Base-by-base conservation (phyloP, 2,113 vertebrate genomes). In the Strigops habroptila region DNA sequence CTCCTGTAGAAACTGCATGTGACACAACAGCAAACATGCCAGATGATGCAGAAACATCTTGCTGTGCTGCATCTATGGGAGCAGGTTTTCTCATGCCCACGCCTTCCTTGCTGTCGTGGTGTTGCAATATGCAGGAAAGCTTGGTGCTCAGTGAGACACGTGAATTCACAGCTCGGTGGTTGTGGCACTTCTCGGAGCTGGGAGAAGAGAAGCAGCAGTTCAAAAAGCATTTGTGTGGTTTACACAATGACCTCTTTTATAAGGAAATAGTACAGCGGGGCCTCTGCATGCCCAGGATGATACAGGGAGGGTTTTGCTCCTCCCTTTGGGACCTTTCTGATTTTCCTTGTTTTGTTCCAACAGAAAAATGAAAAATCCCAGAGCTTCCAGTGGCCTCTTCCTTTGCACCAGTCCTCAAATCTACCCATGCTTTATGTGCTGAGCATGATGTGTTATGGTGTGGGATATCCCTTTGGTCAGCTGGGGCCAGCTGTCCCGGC, bases 71-170 rank as follows among this genome's bases (percentile, higher is more conserved):
- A 68, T 80, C 35, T 18, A 3, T 1, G 14, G 62, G 35, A 88
- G 88, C 75, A 43, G 64, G 64, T 82, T 73, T 77, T 73, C 70
- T 57, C 48, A 18, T 19, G n/a, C 63, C 75, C 48, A 11, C 2
- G 0, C 41, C 59, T 68, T 51, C 7, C 0, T 14, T 68, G 46
- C 68, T 25, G 6, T 6, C 25, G 37, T 18, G 17, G 27, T 64
- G 80, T 31, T 88, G 59, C 64, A 59, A 27, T 5, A 17, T 7
- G 7, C 19, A 24, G 39, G 51, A 27, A 39, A 70, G 51, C 25
- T 4, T 16, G 39, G 18, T 28, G 25, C 64, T 67, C 3, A 1
- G 35, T 1, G 3, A 68, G 57, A 67, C 0, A 1, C 4, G 0
- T 14, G 41, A 30, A 37, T 44, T 31, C 22, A 59, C 28, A 62